These are phyloP conservation scores for Puma concolor DNA, from an alignment of 2,113 vertebrate genomes.

Conservation along the genomic window DNA sequence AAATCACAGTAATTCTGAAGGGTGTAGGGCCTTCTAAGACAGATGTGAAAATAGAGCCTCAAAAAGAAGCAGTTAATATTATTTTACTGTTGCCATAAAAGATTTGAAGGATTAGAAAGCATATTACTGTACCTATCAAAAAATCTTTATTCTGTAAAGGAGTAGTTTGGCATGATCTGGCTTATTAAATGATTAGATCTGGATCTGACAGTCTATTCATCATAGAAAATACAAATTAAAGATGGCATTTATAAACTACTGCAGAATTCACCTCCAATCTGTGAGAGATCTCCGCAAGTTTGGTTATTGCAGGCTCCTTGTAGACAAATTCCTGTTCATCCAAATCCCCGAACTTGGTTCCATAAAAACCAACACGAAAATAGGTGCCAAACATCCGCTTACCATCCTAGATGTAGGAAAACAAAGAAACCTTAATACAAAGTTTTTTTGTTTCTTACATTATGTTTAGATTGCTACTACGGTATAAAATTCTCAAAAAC, in stretches of 20 bases:
- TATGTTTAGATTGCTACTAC: not conserved
- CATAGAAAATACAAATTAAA: not conserved
- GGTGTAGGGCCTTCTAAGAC: not conserved
- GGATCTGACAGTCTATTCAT: not conserved
- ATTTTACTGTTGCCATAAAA: not conserved
- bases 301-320: slow-evolving; percentile 99
- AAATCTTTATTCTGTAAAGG: not conserved
- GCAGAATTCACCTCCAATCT: slow-evolving; percentile 93
- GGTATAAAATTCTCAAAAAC: slow-evolving; percentile 8
- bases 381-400: slow-evolving; percentile 99
- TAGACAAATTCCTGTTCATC: slow-evolving; percentile 99
- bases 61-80: not conserved
- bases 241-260: not conserved
- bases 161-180: not conserved
- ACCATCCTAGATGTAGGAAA: slow-evolving; percentile 90
- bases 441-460: not conserved
- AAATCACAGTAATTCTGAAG: slow-evolving; percentile 24
- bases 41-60: not conserved
- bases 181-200: not conserved
- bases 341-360: slow-evolving; percentile 97
- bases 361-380: slow-evolving; percentile 98
- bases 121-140: not conserved
- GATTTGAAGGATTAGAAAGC: not conserved
- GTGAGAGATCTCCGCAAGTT: slow-evolving; percentile 98
- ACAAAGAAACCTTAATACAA: slow-evolving; percentile 73